Evolutionary conservation across 2,797 vertebrate genomes (phyloP).

Genomic region (Thamnophis elegans): DNA sequence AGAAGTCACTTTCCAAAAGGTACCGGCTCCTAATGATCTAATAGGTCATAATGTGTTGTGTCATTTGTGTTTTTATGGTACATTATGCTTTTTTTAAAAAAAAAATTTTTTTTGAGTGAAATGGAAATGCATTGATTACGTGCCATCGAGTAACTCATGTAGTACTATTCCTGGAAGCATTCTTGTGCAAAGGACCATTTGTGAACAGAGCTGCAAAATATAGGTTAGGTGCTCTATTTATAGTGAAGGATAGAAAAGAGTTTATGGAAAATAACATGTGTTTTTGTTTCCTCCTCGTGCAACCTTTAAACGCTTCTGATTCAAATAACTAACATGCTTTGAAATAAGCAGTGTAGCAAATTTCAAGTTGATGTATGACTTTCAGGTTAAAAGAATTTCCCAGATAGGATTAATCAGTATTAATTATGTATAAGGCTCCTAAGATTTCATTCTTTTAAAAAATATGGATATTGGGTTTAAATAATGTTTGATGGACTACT

Average conservation of each 20-base stretch:
- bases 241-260: background rate
- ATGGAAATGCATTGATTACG: background rate
- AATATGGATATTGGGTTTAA: background rate
- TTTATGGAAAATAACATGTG: constrained; percentile 1
- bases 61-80: background rate
- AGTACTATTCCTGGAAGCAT: background rate
- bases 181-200: background rate
- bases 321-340: background rate
- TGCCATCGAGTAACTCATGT: background rate
- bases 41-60: background rate
- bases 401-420: background rate
- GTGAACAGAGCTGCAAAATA: background rate
- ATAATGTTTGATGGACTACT: background rate
- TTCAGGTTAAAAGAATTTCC: background rate
- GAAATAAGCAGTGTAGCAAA: background rate
- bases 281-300: background rate
- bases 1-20: constrained; percentile 85
- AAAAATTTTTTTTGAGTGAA: background rate
- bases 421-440: background rate
- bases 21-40: constrained; percentile 61
- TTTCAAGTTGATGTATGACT: background rate
- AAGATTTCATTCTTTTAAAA: background rate
- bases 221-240: background rate
- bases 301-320: background rate
- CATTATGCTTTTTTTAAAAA: background rate